Evolutionary conservation across 2,888 invertebrate genomes (phyloP).

Genomic region (Lydus trimaculatus): DNA sequence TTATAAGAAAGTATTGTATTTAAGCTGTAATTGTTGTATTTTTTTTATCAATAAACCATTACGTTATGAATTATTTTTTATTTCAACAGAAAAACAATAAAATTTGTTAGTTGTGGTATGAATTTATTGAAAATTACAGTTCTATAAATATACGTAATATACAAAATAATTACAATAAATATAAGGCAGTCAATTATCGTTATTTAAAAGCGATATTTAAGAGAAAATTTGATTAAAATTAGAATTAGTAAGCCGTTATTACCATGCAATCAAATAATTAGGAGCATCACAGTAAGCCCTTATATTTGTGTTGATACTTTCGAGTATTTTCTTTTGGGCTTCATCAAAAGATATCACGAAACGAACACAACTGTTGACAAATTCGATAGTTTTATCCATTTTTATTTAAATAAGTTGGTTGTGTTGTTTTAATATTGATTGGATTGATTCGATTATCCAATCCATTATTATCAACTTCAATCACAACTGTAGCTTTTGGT

Average conservation of each 20-base stretch:
- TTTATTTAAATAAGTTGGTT: neutral
- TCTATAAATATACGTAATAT: neutral
- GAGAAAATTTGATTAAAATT: neutral
- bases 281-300: too few species aligned
- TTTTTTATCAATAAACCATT: neutral
- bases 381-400: too few species aligned
- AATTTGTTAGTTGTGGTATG: neutral
- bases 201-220: neutral
- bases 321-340: too few species aligned
- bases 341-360: too few species aligned
- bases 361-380: too few species aligned
- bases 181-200: neutral
- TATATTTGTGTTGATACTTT: too few species aligned
- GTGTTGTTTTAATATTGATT: neutral
- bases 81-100: neutral
- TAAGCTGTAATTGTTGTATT: neutral
- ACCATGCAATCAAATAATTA: neutral
- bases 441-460: neutral
- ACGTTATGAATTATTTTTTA: neutral
- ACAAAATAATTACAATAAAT: neutral
- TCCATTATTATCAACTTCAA: constrained; percentile 1
- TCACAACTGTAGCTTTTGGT: constrained; percentile 24
- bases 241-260: neutral
- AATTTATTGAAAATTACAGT: neutral
- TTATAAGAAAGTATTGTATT: neutral